Conservation (phyloP, 2,888 invertebrate genomes). For the Gerris lacustris region DNA sequence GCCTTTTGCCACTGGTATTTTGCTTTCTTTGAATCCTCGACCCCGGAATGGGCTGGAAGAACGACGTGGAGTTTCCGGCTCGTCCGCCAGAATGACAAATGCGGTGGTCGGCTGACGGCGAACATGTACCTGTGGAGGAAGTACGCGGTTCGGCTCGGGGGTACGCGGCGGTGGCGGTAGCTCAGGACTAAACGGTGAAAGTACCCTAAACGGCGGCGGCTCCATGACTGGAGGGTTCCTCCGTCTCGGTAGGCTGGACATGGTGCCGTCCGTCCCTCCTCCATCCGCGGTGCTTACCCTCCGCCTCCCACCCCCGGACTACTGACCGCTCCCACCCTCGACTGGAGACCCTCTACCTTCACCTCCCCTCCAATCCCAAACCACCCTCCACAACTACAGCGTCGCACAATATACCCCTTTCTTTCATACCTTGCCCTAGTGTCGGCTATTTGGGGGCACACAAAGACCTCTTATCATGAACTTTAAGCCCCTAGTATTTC, state of each 20-base stretch:
- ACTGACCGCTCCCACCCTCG: constrained; percentile 7
- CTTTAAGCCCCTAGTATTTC: not conserved
- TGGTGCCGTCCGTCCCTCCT: constrained; percentile 2
- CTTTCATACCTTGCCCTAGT: not conserved
- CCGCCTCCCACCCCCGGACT: constrained; percentile 9
- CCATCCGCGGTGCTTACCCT: not conserved
- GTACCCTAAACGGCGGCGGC: constrained; percentile 5
- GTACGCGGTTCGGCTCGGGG: not conserved
- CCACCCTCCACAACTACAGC: not conserved
- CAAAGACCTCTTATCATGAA: not conserved
- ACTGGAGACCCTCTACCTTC: not conserved
- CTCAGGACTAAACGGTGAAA: constrained; percentile 7
- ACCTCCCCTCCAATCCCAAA: not conserved
- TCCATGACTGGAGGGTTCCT: not conserved
- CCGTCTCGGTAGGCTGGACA: constrained; percentile 3
- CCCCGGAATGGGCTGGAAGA: constrained; percentile 1
- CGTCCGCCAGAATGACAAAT: constrained; percentile 8
- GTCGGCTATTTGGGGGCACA: no score
- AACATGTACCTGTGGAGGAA: not conserved
- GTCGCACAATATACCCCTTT: not conserved
- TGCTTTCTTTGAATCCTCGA: not conserved
- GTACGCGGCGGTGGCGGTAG: constrained; percentile 7
- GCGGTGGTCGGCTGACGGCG: not conserved
- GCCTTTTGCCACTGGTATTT: not conserved
- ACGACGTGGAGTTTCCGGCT: constrained; percentile 1